A percentile compares a stretch with the other conserved stretches of the same genome.
These are phyloP conservation scores for Halcyon chelicuti DNA, from an alignment of 2,797 vertebrate genomes.

Conservation along the genomic window DNA sequence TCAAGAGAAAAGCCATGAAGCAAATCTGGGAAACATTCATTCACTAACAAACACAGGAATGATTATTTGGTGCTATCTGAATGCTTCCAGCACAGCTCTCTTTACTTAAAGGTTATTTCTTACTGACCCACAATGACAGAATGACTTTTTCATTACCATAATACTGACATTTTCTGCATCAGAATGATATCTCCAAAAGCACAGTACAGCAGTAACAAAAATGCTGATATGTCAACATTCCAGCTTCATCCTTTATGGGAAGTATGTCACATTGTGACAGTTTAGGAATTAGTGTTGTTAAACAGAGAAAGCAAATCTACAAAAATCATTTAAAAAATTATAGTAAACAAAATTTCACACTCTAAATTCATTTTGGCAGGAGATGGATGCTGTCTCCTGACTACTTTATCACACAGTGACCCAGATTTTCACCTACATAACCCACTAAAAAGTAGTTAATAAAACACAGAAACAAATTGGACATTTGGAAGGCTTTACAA, in stretches of 20 bases:
- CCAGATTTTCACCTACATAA: not conserved
- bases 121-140: not conserved
- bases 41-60: not conserved
- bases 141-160: not conserved
- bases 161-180: not conserved
- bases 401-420: not conserved
- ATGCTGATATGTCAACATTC: not conserved
- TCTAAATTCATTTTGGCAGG: not conserved
- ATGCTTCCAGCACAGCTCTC: not conserved
- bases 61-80: not conserved
- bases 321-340: not conserved
- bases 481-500: conserved; percentile 42
- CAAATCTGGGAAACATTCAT: not conserved
- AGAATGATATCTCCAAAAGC: not conserved
- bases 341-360: not conserved
- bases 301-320: not conserved
- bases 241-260: not conserved
- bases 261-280: not conserved
- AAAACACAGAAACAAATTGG: conserved; percentile 47
- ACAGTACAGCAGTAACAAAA: not conserved
- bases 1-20: not conserved
- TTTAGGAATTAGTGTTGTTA: conserved; percentile 13
- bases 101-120: not conserved
- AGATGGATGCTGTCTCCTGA: not conserved
- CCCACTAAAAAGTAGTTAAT: conserved; percentile 3